phyloP scores from a whole-genome alignment of 2,113 vertebrate genomes.

The Cisticola juncidis region DNA sequence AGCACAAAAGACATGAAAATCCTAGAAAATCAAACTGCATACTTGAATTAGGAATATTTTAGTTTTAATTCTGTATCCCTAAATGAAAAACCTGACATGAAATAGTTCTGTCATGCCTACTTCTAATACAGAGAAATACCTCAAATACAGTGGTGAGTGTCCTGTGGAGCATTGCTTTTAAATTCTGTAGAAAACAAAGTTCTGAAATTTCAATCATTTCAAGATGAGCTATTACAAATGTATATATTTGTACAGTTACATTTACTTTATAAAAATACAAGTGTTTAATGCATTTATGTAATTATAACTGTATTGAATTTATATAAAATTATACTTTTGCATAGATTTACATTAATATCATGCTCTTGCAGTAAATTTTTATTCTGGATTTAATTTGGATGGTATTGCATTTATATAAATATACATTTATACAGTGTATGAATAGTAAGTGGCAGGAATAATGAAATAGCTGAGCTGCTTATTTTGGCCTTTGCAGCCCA shows the following conservation, averaged over 20 bases:
- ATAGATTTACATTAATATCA: not conserved
- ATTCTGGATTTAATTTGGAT: not conserved
- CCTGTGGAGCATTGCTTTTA: not conserved
- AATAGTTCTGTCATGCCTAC: not conserved
- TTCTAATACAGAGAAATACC: not conserved
- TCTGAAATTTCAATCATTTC: not conserved
- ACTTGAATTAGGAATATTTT: not conserved
- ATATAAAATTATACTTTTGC: not conserved
- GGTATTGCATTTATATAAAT: not conserved
- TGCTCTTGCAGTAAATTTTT: not conserved
- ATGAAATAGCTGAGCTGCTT: not conserved
- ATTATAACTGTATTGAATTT: not conserved
- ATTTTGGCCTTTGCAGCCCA: not conserved
- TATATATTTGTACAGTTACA: not conserved
- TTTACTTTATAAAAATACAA: not conserved
- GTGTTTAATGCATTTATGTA: not conserved
- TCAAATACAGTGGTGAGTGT: not conserved
- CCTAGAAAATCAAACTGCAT: not conserved
- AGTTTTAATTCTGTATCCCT: not conserved
- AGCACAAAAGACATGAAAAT: not conserved
- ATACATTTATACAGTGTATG: not conserved
- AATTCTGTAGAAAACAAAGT: not conserved
- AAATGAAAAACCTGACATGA: not conserved
- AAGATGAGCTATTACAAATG: not conserved
- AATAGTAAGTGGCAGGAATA: not conserved